phyloP scores from a whole-genome alignment of 23 tunicate genomes.

The Botrylloides violaceus region DNA sequence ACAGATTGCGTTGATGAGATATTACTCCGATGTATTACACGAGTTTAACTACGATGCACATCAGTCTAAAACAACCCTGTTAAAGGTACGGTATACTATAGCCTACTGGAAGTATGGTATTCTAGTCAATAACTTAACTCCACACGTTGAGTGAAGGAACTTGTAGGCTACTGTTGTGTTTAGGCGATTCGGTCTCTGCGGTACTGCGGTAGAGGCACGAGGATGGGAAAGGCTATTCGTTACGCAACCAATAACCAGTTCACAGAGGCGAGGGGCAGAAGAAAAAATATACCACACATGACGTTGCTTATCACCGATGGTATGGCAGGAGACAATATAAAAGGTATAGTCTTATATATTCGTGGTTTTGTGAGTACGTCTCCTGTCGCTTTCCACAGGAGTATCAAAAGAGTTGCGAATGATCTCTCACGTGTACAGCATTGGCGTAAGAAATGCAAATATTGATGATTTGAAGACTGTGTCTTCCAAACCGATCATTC shows the following conservation, averaged over 20 bases:
- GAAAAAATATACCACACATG: slow-evolving; percentile 53
- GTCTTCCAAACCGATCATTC: background rate
- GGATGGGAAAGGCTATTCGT: slow-evolving; percentile 35
- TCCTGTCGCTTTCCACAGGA: background rate
- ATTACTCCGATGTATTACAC: background rate
- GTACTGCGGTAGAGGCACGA: slow-evolving; percentile 55
- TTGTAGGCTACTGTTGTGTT: slow-evolving; percentile 2
- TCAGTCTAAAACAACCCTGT: background rate
- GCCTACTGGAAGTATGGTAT: too few species aligned
- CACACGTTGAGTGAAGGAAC: background rate
- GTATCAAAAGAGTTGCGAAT: slow-evolving; percentile 3
- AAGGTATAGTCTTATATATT: slow-evolving; percentile 2
- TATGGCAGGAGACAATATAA: slow-evolving; percentile 12
- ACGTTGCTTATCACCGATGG: slow-evolving; percentile 86
- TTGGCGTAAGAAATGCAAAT: slow-evolving; percentile 29
- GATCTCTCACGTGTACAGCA: slow-evolving; percentile 45
- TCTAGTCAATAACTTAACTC: background rate
- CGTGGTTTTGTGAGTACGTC: background rate
- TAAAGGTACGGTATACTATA: background rate
- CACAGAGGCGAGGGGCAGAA: slow-evolving; percentile 35
- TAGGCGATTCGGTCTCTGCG: slow-evolving; percentile 39
- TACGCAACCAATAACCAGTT: slow-evolving; percentile 57
- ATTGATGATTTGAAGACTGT: background rate
- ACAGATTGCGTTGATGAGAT: background rate
- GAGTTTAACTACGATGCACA: background rate